A percentile compares a stretch with the other conserved stretches of the same genome.
Conservation (phyloP, 30 jellyfish, hydroid and myxozoan species). For the Aurelia coerulea region DNA sequence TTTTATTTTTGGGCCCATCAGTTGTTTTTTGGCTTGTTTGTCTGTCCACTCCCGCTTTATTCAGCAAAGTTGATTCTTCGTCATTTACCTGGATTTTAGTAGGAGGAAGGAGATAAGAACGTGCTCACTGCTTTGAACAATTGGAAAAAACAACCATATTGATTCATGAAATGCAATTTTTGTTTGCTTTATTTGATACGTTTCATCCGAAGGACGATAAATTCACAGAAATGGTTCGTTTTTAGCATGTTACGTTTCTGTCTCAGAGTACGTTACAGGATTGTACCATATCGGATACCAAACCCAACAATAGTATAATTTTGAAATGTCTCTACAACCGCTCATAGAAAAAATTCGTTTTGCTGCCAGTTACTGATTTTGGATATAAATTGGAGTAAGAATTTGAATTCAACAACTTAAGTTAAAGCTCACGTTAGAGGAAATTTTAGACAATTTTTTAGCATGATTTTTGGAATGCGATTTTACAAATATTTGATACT, state of each 20-base stretch:
- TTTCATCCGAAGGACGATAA: neutral
- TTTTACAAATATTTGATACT: no score
- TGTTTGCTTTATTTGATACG: neutral
- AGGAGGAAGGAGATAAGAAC: neutral
- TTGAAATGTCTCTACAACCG: neutral
- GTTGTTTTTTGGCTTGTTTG: neutral
- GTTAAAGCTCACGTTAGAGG: no score
- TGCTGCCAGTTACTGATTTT: no score
- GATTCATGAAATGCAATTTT: neutral
- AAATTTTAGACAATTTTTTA: no score
- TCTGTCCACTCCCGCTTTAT: neutral
- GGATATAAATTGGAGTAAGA: no score
- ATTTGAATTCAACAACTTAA: no score
- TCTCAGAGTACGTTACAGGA: conserved; percentile 1
- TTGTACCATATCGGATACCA: neutral
- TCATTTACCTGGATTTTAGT: neutral
- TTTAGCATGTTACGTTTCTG: neutral
- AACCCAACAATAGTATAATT: neutral
- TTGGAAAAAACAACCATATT: neutral
- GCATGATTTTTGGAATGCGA: no score
- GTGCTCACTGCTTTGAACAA: neutral
- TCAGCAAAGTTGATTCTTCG: neutral
- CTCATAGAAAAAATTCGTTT: no score
- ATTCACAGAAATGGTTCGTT: neutral
- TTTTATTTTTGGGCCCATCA: neutral